A percentile compares a stretch with the other conserved stretches of the same genome.
phyloP scores from a whole-genome alignment of 2,888 invertebrate species.

The Charanyca ferruginea region DNA sequence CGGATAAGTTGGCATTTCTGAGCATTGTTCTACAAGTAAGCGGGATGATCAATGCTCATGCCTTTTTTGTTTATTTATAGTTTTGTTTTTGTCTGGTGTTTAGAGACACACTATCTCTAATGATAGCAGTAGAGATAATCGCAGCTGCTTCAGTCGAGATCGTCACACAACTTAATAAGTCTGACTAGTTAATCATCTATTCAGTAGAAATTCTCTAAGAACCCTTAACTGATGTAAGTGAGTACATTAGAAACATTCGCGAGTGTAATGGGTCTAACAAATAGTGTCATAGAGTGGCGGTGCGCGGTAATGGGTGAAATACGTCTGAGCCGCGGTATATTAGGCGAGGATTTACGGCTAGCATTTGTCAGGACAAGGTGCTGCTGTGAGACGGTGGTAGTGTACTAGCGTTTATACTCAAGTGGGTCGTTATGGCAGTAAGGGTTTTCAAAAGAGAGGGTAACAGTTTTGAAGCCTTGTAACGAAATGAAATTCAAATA shows the following conservation, averaged over 20 bases:
- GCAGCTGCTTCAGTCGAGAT: background rate
- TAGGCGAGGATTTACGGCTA: constrained; percentile 25
- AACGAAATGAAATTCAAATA: too few relatives aligned
- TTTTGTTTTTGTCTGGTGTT: too few relatives aligned
- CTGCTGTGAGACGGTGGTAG: background rate
- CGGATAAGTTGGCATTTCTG: too few relatives aligned
- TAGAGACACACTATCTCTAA: too few relatives aligned
- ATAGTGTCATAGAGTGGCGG: constrained; percentile 32
- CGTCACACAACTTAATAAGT: too few relatives aligned
- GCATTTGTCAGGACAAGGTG: constrained; percentile 35
- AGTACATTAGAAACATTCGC: too few relatives aligned
- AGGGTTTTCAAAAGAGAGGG: background rate
- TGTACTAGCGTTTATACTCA: background rate
- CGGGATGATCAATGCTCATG: too few relatives aligned
- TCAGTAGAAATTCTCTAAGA: too few relatives aligned
- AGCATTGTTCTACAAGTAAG: too few relatives aligned
- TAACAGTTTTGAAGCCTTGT: background rate
- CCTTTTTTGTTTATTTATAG: too few relatives aligned
- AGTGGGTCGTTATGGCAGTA: background rate
- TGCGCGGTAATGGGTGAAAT: constrained; percentile 39
- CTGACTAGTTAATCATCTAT: too few relatives aligned
- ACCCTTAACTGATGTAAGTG: too few relatives aligned
- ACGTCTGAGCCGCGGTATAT: constrained; percentile 41
- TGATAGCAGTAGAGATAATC: background rate
- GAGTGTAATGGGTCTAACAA: constrained; percentile 16